Conservation (phyloP, 2,797 vertebrate species). For the Chelon labrosus region DNA sequence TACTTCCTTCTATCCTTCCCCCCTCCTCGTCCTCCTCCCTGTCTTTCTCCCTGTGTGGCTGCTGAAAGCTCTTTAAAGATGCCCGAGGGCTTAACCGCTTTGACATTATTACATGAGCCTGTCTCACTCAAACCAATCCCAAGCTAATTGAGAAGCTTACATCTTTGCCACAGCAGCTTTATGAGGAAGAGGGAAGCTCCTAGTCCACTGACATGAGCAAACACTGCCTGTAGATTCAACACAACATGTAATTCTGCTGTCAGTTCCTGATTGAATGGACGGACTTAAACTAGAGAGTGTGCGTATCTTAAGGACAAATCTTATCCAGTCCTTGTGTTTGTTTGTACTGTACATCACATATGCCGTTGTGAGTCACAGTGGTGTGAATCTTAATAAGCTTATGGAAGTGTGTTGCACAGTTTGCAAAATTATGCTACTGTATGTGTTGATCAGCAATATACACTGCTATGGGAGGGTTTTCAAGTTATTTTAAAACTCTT, state of each 20-base stretch:
- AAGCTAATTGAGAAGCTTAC: slow-evolving; percentile 80
- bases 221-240: slow-evolving; percentile 10
- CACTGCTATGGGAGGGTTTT: neutral
- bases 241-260: slow-evolving; percentile 7
- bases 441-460: slow-evolving; percentile 1
- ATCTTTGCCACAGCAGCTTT: slow-evolving; percentile 68
- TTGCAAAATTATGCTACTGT: slow-evolving; percentile 25
- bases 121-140: slow-evolving; percentile 81
- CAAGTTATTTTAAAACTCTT: too few species aligned
- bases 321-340: slow-evolving; percentile 34
- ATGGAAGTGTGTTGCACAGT: slow-evolving; percentile 20
- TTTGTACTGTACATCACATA: slow-evolving; percentile 26
- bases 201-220: slow-evolving; percentile 34
- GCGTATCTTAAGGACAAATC: neutral
- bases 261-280: neutral
- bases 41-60: slow-evolving; percentile 45
- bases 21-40: slow-evolving; percentile 11
- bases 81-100: slow-evolving; percentile 78
- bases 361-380: slow-evolving; percentile 16
- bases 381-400: slow-evolving; percentile 28
- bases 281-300: neutral
- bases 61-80: slow-evolving; percentile 82
- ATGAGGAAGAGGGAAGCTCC: slow-evolving; percentile 47
- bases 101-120: slow-evolving; percentile 82
- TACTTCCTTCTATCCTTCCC: slow-evolving; percentile 6